These are phyloP conservation scores for Hemiprocne comata DNA, from an alignment of 2,113 vertebrate genomes.

Conservation along the genomic window DNA sequence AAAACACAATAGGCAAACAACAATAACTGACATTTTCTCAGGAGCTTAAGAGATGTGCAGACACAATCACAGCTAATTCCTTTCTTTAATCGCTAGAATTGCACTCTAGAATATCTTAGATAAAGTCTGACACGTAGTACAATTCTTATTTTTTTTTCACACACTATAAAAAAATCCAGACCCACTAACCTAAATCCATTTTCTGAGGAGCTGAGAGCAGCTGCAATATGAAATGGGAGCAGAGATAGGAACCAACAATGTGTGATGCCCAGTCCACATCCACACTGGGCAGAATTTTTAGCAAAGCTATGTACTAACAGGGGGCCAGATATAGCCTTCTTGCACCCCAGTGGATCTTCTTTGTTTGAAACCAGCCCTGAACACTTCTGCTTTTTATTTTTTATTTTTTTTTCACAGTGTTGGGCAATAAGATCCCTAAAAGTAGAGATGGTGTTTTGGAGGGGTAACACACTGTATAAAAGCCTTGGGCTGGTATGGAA, in stretches of 20 bases:
- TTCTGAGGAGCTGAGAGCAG: background rate
- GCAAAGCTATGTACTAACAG: rapidly evolving
- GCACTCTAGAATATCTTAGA: background rate
- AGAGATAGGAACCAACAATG: background rate
- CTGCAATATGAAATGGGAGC: background rate
- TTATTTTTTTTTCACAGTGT: rapidly evolving
- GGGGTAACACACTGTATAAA: background rate
- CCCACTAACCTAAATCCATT: background rate
- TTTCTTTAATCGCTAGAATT: background rate
- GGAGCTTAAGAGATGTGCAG: background rate
- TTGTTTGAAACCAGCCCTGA: background rate
- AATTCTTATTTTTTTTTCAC: background rate
- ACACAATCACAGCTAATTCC: background rate
- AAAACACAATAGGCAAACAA: background rate
- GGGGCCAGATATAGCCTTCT: background rate
- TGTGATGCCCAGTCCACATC: background rate
- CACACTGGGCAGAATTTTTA: background rate
- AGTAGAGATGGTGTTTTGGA: background rate
- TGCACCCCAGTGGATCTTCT: background rate
- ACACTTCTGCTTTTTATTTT: background rate
- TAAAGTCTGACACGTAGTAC: background rate
- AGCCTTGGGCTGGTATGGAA: background rate
- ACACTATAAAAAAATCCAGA: background rate
- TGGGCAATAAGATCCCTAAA: background rate
- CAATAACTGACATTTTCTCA: background rate